phyloP scores from a whole-genome alignment of 2,797 vertebrate genomes.

The Trachops cirrhosus region DNA sequence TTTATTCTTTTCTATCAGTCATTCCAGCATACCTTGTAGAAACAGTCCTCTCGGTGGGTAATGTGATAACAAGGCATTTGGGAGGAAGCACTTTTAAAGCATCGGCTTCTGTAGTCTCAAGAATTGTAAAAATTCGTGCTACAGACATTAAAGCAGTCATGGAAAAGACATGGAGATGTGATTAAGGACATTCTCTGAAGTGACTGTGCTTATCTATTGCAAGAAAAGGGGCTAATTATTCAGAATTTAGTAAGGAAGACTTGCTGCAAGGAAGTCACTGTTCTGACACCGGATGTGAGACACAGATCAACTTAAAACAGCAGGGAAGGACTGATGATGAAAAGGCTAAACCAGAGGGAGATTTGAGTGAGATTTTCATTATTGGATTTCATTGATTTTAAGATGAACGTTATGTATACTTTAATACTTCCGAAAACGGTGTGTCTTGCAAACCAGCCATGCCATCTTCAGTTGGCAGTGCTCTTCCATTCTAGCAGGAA shows the following conservation, averaged over 20 bases:
- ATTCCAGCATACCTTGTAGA: not conserved
- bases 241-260: not conserved
- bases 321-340: not conserved
- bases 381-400: not conserved
- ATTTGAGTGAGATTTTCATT: not conserved
- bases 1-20: not conserved
- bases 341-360: not conserved
- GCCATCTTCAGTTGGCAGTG: not conserved
- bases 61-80: not conserved
- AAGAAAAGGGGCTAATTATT: not conserved
- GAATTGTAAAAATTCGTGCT: not conserved
- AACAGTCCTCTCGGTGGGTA: not conserved
- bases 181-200: not conserved
- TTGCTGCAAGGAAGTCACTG: not conserved
- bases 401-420: not conserved
- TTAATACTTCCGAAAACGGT: not conserved
- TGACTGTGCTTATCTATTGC: not conserved
- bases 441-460: not conserved
- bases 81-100: not conserved
- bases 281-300: not conserved
- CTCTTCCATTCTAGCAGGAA: not conserved
- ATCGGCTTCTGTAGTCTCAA: not conserved
- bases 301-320: not conserved
- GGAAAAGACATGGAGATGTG: not conserved
- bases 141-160: not conserved